phyloP scores from a whole-genome alignment of 35 echinoderm and acorn worm species.

The Lytechinus variegatus region DNA sequence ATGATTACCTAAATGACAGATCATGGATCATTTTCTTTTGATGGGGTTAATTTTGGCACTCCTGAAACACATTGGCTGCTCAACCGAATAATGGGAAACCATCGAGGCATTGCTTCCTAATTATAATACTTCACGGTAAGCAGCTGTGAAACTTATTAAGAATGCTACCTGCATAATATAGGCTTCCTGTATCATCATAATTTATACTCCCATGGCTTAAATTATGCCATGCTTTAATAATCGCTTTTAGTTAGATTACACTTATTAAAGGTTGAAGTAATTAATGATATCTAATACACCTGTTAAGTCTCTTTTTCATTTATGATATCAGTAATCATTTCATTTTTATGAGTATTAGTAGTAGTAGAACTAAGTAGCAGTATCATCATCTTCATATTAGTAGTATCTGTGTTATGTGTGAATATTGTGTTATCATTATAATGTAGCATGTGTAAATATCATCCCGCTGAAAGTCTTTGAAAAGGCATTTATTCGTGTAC shows the following conservation, averaged over 20 bases:
- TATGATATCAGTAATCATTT: too few relatives aligned
- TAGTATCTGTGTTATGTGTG: too few relatives aligned
- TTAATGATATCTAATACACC: neutral
- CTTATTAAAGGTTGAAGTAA: neutral
- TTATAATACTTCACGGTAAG: neutral
- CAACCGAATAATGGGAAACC: conserved; percentile 17
- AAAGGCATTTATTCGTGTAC: too few relatives aligned
- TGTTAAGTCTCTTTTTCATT: too few relatives aligned
- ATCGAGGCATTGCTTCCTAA: neutral
- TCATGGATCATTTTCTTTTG: neutral
- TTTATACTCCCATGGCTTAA: too few relatives aligned
- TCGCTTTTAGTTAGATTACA: too few relatives aligned
- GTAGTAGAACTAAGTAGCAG: too few relatives aligned
- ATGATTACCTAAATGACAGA: neutral
- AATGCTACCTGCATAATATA: neutral
- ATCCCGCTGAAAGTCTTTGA: too few relatives aligned
- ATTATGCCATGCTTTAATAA: neutral
- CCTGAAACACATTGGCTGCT: neutral
- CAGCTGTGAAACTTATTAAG: neutral
- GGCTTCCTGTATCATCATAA: neutral
- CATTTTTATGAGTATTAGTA: too few relatives aligned
- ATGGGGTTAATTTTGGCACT: conserved; percentile 10
- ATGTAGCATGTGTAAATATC: too few relatives aligned
- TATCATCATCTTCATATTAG: too few relatives aligned
- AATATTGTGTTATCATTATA: too few relatives aligned